Percentiles rank a stretch among this genome's conserved stretches.
These are phyloP conservation scores for Hedya salicella DNA, from an alignment of 2,888 invertebrate species.

Conservation along the genomic window DNA sequence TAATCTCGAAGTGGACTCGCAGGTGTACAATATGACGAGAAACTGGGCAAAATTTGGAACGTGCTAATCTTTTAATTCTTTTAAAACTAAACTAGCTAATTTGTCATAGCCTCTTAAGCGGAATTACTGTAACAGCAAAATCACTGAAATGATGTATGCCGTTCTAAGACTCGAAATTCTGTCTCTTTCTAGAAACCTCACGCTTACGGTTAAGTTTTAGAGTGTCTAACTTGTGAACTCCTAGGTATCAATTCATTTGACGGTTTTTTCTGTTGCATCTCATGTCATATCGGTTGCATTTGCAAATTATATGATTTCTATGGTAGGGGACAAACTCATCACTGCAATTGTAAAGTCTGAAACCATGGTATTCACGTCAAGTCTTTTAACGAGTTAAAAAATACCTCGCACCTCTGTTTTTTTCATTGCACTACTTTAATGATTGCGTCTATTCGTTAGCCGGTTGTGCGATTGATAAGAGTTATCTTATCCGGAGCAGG, in stretches of 20 bases:
- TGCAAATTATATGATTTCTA: too few species aligned
- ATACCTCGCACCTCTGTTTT: neutral
- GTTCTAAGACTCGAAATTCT: too few species aligned
- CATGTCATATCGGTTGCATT: too few species aligned
- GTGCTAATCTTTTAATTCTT: neutral
- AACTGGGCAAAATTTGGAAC: conserved; percentile 3
- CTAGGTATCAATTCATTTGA: too few species aligned
- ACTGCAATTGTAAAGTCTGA: too few species aligned
- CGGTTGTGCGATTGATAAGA: conserved; percentile 59
- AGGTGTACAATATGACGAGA: conserved; percentile 26
- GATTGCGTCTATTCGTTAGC: conserved; percentile 56
- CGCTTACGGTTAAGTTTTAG: too few species aligned
- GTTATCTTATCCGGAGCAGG: conserved; percentile 68
- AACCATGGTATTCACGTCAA: too few species aligned
- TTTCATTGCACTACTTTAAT: conserved; percentile 7
- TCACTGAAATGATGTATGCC: neutral
- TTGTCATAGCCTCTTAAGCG: neutral
- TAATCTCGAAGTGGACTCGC: conserved; percentile 51
- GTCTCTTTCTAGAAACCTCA: too few species aligned
- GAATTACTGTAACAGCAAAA: neutral
- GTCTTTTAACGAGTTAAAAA: too few species aligned
- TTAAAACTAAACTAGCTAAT: neutral
- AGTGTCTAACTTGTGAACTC: too few species aligned
- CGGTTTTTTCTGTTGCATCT: too few species aligned
- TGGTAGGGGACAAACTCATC: too few species aligned